Conservation (phyloP, 1,140 invertebrate species). For the Orius laevigatus region DNA sequence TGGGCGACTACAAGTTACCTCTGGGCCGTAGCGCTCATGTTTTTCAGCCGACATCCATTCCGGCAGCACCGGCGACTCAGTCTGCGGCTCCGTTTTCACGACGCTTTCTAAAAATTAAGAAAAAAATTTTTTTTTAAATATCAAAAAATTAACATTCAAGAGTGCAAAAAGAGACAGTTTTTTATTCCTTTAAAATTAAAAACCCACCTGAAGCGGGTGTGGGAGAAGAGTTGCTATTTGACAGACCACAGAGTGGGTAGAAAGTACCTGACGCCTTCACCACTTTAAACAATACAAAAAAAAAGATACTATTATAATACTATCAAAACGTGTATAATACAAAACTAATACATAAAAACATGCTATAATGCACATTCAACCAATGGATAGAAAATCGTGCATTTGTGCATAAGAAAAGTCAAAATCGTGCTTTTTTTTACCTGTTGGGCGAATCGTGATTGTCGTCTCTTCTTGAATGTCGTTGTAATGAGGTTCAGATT, state of each 20-base stretch:
- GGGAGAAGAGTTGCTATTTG: constrained; percentile 22
- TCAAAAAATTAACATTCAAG: no score
- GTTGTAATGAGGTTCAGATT: constrained; percentile 6
- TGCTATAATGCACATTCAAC: no score
- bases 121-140: constrained; percentile 5
- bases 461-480: background rate
- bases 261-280: constrained; percentile 86
- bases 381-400: no score
- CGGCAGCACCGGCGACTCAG: constrained; percentile 23
- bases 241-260: constrained; percentile 61
- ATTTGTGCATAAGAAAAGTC: no score
- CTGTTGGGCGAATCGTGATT: background rate
- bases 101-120: constrained; percentile 11
- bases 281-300: constrained; percentile 41
- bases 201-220: constrained; percentile 23
- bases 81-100: constrained; percentile 15
- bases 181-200: no score
- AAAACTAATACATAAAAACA: no score
- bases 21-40: constrained; percentile 33
- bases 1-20: constrained; percentile 56
- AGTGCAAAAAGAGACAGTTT: no score
- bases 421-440: no score
- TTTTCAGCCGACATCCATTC: constrained; percentile 27
- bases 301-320: background rate
- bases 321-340: no score